Conservation (phyloP, 2,797 vertebrate species). For the Microctenopoma steveboyesi region DNA sequence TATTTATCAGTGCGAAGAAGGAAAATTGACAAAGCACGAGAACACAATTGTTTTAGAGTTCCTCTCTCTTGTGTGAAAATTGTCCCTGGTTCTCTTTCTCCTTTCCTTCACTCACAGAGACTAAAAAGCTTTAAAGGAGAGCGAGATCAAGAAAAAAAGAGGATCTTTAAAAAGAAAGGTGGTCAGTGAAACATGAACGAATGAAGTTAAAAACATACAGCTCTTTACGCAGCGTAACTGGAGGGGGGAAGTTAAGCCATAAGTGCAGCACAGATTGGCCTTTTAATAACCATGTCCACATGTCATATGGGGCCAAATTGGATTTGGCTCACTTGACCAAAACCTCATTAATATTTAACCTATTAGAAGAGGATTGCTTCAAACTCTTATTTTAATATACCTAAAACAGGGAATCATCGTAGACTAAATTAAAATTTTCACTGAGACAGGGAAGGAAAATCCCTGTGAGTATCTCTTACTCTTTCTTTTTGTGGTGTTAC, state of each 20-base stretch:
- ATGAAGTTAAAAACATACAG: slow-evolving; percentile 66
- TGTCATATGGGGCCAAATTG: slow-evolving; percentile 76
- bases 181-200: slow-evolving; percentile 54
- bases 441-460: slow-evolving; percentile 45
- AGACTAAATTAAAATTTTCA: slow-evolving; percentile 52
- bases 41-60: slow-evolving; percentile 68
- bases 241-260: slow-evolving; percentile 59
- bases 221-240: slow-evolving; percentile 50
- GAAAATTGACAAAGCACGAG: slow-evolving; percentile 51
- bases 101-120: slow-evolving; percentile 46
- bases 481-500: slow-evolving; percentile 38
- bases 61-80: slow-evolving; percentile 56
- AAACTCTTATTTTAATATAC: slow-evolving; percentile 71
- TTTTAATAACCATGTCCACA: slow-evolving; percentile 77
- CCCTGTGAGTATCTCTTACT: slow-evolving; percentile 32
- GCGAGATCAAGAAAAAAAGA: slow-evolving; percentile 46
- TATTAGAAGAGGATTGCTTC: slow-evolving; percentile 67
- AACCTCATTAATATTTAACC: slow-evolving; percentile 80
- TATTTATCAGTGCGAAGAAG: slow-evolving; percentile 63
- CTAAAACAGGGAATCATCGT: slow-evolving; percentile 49
- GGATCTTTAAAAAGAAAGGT: slow-evolving; percentile 43
- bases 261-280: slow-evolving; percentile 72
- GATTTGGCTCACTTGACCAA: slow-evolving; percentile 81
- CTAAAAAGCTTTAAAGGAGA: slow-evolving; percentile 59
- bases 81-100: slow-evolving; percentile 55